Conservation (phyloP, 2,888 invertebrate species). For the Phrixothrix hirtus region DNA sequence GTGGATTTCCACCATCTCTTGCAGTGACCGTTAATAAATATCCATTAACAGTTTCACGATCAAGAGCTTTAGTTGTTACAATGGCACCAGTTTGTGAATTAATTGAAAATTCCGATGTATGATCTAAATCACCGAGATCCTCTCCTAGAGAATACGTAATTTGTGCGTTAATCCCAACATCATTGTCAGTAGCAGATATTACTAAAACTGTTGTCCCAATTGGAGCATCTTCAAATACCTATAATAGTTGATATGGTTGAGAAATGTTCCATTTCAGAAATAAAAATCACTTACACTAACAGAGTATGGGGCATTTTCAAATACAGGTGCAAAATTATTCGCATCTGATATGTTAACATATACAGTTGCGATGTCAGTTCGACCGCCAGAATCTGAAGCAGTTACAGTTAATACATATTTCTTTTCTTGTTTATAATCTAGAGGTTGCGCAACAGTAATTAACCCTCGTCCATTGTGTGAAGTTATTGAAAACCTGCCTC, state of each 20-base stretch:
- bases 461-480: constrained; percentile 86
- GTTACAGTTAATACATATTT: constrained; percentile 83
- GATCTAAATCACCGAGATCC: constrained; percentile 64
- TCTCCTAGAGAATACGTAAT: constrained; percentile 78
- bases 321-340: constrained; percentile 91
- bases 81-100: constrained; percentile 94
- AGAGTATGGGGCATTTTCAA: constrained; percentile 91
- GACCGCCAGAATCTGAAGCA: constrained; percentile 87
- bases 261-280: background rate
- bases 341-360: constrained; percentile 93
- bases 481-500: constrained; percentile 86
- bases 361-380: constrained; percentile 85
- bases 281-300: constrained; percentile 65
- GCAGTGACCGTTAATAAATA: constrained; percentile 92
- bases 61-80: constrained; percentile 79
- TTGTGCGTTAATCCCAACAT: constrained; percentile 93
- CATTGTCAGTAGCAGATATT: constrained; percentile 90
- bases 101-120: constrained; percentile 76
- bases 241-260: background rate
- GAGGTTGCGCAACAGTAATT: constrained; percentile 83
- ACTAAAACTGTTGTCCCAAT: constrained; percentile 90
- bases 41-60: constrained; percentile 80
- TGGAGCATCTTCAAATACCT: constrained; percentile 90
- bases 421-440: constrained; percentile 92
- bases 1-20: constrained; percentile 88